Percentiles rank a stretch among this genome's conserved stretches.
phyloP scores from a whole-genome alignment of 1,140 invertebrate species.

The Polypedilum pembai region DNA sequence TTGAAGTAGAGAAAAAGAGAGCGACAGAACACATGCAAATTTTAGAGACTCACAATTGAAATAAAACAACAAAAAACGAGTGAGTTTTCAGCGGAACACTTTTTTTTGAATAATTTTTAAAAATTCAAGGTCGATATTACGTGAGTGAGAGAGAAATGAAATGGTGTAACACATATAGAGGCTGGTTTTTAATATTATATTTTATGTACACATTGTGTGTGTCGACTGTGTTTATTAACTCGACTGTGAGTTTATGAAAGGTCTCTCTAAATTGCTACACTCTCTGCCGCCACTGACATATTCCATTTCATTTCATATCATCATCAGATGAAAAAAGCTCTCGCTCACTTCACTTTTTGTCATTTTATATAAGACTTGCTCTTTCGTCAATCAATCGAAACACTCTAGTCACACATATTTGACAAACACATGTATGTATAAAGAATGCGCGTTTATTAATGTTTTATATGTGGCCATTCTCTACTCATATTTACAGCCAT shows the following conservation, averaged over 20 bases:
- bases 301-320: neutral
- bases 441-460: neutral
- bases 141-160: slow-evolving; percentile 27
- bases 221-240: neutral
- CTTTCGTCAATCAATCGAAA: no score
- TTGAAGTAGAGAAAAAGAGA: neutral
- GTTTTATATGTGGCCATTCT: no score
- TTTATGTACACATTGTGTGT: slow-evolving; percentile 1
- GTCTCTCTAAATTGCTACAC: slow-evolving; percentile 11
- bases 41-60: slow-evolving; percentile 7
- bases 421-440: neutral
- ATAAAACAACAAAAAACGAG: neutral
- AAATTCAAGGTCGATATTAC: slow-evolving; percentile 27
- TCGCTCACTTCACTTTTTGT: neutral
- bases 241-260: neutral
- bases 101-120: slow-evolving; percentile 20
- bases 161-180: slow-evolving; percentile 26
- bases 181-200: neutral
- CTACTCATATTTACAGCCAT: no score
- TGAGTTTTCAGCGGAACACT: slow-evolving; percentile 4
- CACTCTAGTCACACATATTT: neutral
- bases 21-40: neutral
- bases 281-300: neutral
- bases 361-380: neutral
- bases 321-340: neutral